These are phyloP conservation scores for Oryzias dopingdopingensis DNA, from an alignment of 2,797 vertebrate species.

Conservation along the genomic window DNA sequence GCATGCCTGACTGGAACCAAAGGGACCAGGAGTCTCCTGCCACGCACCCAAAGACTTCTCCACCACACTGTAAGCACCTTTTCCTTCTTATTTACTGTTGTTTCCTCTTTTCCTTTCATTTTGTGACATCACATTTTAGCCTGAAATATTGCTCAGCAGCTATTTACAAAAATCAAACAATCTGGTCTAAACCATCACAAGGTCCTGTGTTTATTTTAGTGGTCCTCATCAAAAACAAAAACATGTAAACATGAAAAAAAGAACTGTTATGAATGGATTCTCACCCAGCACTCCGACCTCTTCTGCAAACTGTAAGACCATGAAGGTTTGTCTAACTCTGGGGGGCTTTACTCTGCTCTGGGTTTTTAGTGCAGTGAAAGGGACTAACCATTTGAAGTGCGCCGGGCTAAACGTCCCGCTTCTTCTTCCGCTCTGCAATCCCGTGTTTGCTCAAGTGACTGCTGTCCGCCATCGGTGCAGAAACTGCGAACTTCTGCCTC, in stretches of 20 bases:
- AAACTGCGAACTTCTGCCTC: constrained; percentile 72
- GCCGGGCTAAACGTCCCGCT: constrained; percentile 50
- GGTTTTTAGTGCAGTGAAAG: constrained; percentile 64
- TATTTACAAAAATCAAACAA: constrained; percentile 75
- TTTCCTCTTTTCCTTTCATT: constrained; percentile 14
- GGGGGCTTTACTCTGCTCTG: constrained; percentile 35
- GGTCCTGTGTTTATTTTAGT: constrained; percentile 72
- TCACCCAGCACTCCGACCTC: constrained; percentile 41
- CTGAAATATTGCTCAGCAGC: constrained; percentile 77
- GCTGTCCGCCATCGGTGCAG: constrained; percentile 40
- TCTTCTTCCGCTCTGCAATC: constrained; percentile 44
- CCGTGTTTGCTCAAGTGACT: constrained; percentile 59
- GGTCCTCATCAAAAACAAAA: constrained; percentile 74
- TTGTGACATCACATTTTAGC: constrained; percentile 68
- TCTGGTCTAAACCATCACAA: constrained; percentile 69
- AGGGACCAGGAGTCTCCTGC: constrained; percentile 29
- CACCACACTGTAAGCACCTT: constrained; percentile 37
- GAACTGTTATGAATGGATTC: constrained; percentile 47
- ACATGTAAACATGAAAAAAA: constrained; percentile 76
- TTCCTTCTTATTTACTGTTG: constrained; percentile 39
- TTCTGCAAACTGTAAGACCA: constrained; percentile 58
- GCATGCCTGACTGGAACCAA: constrained; percentile 47
- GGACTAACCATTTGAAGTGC: constrained; percentile 71
- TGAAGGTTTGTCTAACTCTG: constrained; percentile 58
- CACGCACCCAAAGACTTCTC: constrained; percentile 39